Conservation (phyloP, 2,113 vertebrate species). For the Chionis minor region DNA sequence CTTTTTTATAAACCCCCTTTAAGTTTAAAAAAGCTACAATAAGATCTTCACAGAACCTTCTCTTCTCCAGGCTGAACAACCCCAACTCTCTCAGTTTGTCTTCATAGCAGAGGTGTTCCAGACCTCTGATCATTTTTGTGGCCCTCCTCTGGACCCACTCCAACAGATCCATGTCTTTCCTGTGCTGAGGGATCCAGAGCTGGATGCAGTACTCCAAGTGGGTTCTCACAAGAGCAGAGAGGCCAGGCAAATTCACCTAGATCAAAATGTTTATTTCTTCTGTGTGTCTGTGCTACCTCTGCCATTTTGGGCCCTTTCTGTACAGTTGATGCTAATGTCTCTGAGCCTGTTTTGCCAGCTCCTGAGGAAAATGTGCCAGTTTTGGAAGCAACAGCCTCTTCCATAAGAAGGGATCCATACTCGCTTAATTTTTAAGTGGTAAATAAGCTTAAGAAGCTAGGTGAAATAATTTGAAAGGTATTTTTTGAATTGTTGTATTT, state of each 20-base stretch:
- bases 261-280: not conserved
- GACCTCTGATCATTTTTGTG: not conserved
- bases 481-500: not conserved
- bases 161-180: not conserved
- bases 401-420: not conserved
- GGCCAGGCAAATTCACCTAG: not conserved
- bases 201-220: fast-evolving
- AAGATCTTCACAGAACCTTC: not conserved
- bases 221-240: not conserved
- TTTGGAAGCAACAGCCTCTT: not conserved
- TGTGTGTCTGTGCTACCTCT: not conserved
- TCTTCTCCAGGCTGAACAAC: not conserved
- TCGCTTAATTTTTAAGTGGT: not conserved
- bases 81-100: not conserved
- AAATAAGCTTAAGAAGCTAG: not conserved
- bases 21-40: fast-evolving
- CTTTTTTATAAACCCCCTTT: not conserved
- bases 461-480: not conserved
- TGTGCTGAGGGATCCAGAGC: not conserved
- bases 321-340: not conserved
- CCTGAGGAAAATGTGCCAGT: not conserved
- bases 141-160: not conserved
- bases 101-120: not conserved
- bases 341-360: not conserved
- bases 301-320: not conserved